Evolutionary conservation across 2,888 invertebrate species (phyloP).

Genomic region (Bursaphelenchus okinawaensis): DNA sequence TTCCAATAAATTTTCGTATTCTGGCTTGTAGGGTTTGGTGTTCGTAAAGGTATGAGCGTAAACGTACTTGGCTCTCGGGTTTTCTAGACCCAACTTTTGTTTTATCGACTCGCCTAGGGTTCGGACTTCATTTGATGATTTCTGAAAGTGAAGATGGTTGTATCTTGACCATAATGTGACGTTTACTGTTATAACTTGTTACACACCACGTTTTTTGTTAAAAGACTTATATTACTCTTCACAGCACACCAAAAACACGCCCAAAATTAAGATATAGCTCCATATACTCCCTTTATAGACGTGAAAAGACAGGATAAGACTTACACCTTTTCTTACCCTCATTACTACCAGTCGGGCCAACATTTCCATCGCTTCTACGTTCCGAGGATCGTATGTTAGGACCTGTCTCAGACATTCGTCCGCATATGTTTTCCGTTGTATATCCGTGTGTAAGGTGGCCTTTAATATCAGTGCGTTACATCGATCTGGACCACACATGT

Average conservation of each 20-base stretch:
- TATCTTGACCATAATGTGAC: not conserved
- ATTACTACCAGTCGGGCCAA: not conserved
- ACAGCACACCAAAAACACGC: too few relatives aligned
- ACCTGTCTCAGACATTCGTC: not conserved
- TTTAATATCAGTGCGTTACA: not conserved
- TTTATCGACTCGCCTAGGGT: not conserved
- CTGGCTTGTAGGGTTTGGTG: not conserved
- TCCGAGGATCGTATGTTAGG: conserved; percentile 1
- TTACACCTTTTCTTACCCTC: not conserved
- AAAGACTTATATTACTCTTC: too few relatives aligned
- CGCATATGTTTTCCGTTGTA: not conserved
- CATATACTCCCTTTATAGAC: too few relatives aligned
- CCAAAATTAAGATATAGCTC: too few relatives aligned
- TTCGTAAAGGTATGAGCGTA: not conserved
- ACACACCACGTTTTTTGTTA: too few relatives aligned
- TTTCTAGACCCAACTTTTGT: not conserved
- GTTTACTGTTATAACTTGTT: not conserved
- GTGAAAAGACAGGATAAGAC: too few relatives aligned
- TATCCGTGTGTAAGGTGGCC: not conserved
- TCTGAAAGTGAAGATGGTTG: not conserved
- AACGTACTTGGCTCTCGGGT: not conserved
- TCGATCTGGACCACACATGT: conserved; percentile 2
- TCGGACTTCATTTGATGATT: not conserved
- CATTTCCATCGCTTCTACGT: conserved; percentile 8
- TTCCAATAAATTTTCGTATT: not conserved